Percentiles rank a stretch among this genome's conserved stretches.
These are phyloP conservation scores for Rallus crepitans DNA, from an alignment of 2,797 vertebrate genomes.

Conservation along the genomic window DNA sequence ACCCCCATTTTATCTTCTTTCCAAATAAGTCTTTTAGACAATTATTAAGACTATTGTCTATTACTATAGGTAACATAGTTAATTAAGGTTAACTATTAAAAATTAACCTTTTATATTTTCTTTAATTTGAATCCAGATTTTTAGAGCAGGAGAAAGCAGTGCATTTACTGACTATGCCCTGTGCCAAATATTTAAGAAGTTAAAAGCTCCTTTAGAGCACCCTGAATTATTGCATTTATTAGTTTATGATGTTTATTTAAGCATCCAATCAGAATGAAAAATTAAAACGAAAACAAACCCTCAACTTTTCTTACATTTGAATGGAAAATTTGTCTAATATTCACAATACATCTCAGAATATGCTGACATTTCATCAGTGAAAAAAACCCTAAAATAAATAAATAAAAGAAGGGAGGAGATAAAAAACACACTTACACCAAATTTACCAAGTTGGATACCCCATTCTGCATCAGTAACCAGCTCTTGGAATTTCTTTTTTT, in stretches of 20 bases:
- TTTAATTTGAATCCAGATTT: not conserved
- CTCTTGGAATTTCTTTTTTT: constrained; percentile 85
- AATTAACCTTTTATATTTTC: not conserved
- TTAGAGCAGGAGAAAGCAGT: not conserved
- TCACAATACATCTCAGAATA: not conserved
- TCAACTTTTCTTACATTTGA: not conserved
- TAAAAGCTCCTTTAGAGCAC: not conserved
- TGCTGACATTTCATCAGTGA: not conserved
- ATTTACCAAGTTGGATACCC: constrained; percentile 89
- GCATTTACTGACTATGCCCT: not conserved
- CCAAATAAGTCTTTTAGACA: not conserved
- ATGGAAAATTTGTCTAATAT: not conserved
- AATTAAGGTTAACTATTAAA: not conserved
- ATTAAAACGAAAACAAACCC: not conserved
- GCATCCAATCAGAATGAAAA: not conserved
- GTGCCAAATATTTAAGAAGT: not conserved
- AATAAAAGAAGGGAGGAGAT: not conserved
- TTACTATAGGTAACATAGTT: too few species aligned
- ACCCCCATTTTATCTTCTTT: not conserved
- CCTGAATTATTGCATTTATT: not conserved
- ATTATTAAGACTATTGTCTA: not conserved
- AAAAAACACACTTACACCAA: constrained; percentile 83
- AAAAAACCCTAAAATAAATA: not conserved
- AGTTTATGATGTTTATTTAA: not conserved
- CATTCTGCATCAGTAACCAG: constrained; percentile 91